These are phyloP conservation scores for Hipposideros larvatus DNA, from an alignment of 2,797 vertebrate species.

Conservation along the genomic window DNA sequence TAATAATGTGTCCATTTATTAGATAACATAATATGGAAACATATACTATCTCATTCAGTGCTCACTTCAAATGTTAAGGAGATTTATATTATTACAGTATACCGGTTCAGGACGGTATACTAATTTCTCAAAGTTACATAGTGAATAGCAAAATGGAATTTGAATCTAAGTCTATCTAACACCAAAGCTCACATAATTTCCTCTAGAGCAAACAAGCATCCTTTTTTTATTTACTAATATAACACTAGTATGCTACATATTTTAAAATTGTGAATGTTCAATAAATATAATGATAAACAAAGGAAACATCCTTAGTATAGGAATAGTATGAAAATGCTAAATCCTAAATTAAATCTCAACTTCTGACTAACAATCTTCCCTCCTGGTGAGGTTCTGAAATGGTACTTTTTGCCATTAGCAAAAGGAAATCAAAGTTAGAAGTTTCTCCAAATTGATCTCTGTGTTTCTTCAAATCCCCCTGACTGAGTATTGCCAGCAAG, in stretches of 20 bases:
- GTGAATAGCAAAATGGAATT: neutral
- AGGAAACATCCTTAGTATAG: neutral
- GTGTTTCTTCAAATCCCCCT: neutral
- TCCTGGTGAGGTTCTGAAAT: neutral
- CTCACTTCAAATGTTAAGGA: neutral
- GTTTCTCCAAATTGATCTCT: neutral
- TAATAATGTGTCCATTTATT: neutral
- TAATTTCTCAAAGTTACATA: neutral
- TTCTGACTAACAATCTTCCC: neutral
- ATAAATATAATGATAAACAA: neutral
- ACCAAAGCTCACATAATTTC: neutral
- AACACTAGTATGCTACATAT: neutral
- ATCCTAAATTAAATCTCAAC: neutral
- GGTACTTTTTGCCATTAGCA: neutral
- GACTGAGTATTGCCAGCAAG: neutral
- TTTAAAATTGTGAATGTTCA: neutral
- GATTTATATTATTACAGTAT: neutral
- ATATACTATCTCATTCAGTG: neutral
- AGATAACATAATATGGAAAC: neutral
- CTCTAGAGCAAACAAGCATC: neutral
- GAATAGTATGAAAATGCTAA: neutral
- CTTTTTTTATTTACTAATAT: neutral
- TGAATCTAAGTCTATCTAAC: neutral
- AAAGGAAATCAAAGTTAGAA: slow-evolving; percentile 45
- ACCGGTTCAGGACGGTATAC: neutral